These are phyloP conservation scores for Hymenochirus boettgeri DNA, from an alignment of 2,113 vertebrate species.

Conservation along the genomic window DNA sequence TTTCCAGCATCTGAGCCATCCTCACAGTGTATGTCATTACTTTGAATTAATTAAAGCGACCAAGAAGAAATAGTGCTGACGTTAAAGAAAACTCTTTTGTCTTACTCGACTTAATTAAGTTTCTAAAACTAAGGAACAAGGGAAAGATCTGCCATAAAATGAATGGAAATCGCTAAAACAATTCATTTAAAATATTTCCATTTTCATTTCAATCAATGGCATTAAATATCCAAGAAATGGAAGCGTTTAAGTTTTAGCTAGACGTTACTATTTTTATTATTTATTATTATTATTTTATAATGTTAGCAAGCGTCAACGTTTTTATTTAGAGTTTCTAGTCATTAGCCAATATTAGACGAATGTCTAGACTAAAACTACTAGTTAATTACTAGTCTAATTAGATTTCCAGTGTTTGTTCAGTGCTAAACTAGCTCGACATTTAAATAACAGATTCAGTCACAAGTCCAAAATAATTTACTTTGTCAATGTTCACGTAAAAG, in stretches of 20 bases:
- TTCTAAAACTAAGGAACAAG: too few relatives aligned
- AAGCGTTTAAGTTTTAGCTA: constrained; percentile 16
- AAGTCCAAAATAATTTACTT: constrained; percentile 35
- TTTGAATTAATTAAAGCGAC: constrained; percentile 31
- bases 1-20: constrained; percentile 14
- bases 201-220: constrained; percentile 1
- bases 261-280: too few relatives aligned
- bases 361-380: constrained; percentile 36
- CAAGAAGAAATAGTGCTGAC: constrained; percentile 17
- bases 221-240: constrained; percentile 3
- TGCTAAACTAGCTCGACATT: constrained; percentile 33
- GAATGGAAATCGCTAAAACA: too few relatives aligned
- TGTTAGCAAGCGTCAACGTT: constrained; percentile 21
- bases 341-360: constrained; percentile 36
- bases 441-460: constrained; percentile 35
- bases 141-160: not conserved
- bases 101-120: constrained; percentile 21
- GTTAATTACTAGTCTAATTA: constrained; percentile 43
- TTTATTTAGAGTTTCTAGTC: constrained; percentile 26
- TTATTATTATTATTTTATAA: too few relatives aligned
- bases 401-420: constrained; percentile 40
- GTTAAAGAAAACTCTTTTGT: constrained; percentile 22
- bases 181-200: not conserved
- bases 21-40: constrained; percentile 27
- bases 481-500: constrained; percentile 5